phyloP scores from a whole-genome alignment of 2,797 vertebrate species.

The Masticophis lateralis region DNA sequence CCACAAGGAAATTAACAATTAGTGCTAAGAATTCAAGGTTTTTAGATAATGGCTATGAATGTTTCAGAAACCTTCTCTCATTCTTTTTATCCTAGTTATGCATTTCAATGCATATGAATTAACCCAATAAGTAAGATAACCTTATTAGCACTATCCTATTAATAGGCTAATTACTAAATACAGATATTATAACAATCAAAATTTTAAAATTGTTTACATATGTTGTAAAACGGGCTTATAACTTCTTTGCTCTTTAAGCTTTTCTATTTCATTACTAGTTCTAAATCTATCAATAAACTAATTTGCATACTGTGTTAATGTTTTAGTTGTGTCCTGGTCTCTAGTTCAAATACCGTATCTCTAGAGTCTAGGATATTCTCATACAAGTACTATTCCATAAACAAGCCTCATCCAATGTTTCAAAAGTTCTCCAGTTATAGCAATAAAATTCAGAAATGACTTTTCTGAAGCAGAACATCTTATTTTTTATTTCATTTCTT shows the following conservation, averaged over 20 bases:
- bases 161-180: background rate
- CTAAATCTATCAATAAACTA: background rate
- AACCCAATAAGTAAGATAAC: background rate
- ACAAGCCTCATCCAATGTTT: background rate
- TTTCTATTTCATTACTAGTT: background rate
- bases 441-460: background rate
- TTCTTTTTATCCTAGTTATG: background rate
- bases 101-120: background rate
- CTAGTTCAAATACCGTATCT: background rate
- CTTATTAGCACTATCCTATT: background rate
- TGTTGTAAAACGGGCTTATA: background rate
- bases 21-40: background rate
- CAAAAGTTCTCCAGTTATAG: background rate
- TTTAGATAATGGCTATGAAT: background rate
- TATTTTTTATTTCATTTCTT: background rate
- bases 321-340: background rate
- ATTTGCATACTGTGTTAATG: background rate
- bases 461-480: no score
- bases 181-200: background rate
- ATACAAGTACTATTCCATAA: background rate
- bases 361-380: background rate
- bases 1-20: background rate
- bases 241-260: background rate
- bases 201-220: background rate
- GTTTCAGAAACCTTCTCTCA: background rate